phyloP scores from a whole-genome alignment of 2,113 vertebrate species.

The Nibea coibor region DNA sequence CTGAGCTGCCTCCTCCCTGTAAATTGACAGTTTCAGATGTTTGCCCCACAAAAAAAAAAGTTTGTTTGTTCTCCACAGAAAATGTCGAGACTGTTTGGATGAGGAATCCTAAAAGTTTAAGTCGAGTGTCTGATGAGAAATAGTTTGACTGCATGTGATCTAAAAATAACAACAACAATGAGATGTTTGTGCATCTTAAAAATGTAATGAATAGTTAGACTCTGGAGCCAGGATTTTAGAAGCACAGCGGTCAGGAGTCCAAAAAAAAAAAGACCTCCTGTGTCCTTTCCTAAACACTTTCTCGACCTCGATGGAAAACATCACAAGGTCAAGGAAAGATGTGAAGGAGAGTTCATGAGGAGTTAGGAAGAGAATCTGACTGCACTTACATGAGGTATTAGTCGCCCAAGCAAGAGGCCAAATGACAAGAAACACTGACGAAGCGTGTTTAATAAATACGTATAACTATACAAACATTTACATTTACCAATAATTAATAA shows the following conservation, averaged over 20 bases:
- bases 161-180: slow-evolving; percentile 9
- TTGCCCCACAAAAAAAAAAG: slow-evolving; percentile 33
- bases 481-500: too few relatives aligned
- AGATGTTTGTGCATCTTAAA: slow-evolving; percentile 1
- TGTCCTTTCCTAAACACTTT: too few relatives aligned
- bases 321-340: too few relatives aligned
- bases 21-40: slow-evolving; percentile 69
- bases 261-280: too few relatives aligned
- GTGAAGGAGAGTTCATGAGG: too few relatives aligned
- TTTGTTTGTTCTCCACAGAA: slow-evolving; percentile 42
- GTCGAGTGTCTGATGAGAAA: background rate
- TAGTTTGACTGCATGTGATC: background rate
- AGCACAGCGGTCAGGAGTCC: background rate
- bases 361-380: too few relatives aligned
- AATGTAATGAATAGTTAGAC: slow-evolving; percentile 1
- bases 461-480: too few relatives aligned
- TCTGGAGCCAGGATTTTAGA: background rate
- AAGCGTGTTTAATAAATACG: too few relatives aligned
- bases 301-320: too few relatives aligned
- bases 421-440: too few relatives aligned
- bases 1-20: slow-evolving; percentile 59
- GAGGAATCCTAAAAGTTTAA: background rate
- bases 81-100: slow-evolving; percentile 12
- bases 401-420: too few relatives aligned
- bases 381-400: too few relatives aligned